Evolutionary conservation across 2,888 invertebrate species (phyloP).

Genomic region (Drosophila multiciliata): DNA sequence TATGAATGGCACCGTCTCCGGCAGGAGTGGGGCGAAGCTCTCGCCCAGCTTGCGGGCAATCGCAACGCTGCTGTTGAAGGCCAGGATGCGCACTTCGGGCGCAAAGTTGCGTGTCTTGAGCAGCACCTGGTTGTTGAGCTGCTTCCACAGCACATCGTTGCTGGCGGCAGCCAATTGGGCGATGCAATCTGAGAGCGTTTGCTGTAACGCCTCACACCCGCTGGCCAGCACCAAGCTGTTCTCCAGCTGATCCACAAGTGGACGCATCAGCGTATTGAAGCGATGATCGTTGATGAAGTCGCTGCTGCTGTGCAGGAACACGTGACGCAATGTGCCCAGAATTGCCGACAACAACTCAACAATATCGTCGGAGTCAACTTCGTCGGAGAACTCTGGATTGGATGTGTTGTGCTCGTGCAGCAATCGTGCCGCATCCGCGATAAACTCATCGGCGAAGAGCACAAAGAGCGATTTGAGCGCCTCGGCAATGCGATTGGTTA

Average conservation of each 20-base stretch:
- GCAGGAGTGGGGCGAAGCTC: conserved; percentile 94
- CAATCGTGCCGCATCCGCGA: conserved; percentile 92
- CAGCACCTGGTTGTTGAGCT: conserved; percentile 94
- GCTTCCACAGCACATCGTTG: conserved; percentile 95
- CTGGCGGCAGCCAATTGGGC: conserved; percentile 93
- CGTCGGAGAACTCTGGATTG: conserved; percentile 85
- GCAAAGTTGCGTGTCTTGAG: conserved; percentile 93
- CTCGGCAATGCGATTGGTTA: conserved; percentile 92
- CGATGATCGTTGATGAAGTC: conserved; percentile 93
- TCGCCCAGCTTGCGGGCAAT: conserved; percentile 94
- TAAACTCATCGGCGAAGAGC: conserved; percentile 94
- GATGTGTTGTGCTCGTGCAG: conserved; percentile 90
- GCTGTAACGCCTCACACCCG: conserved; percentile 86
- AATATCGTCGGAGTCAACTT: conserved; percentile 82
- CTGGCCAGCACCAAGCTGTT: conserved; percentile 88
- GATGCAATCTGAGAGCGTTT: conserved; percentile 91
- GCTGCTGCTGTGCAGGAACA: conserved; percentile 93
- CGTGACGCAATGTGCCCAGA: conserved; percentile 90
- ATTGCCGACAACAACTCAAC: conserved; percentile 87
- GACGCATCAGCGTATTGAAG: conserved; percentile 93
- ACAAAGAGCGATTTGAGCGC: conserved; percentile 94
- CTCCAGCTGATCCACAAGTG: conserved; percentile 95
- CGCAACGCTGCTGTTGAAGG: conserved; percentile 90
- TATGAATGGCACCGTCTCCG: conserved; percentile 97
- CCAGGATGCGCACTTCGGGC: conserved; percentile 90